Percentiles rank a stretch among this genome's conserved stretches.
Evolutionary conservation across 2,113 vertebrate genomes (phyloP).

Genomic region (Sturnus vulgaris): DNA sequence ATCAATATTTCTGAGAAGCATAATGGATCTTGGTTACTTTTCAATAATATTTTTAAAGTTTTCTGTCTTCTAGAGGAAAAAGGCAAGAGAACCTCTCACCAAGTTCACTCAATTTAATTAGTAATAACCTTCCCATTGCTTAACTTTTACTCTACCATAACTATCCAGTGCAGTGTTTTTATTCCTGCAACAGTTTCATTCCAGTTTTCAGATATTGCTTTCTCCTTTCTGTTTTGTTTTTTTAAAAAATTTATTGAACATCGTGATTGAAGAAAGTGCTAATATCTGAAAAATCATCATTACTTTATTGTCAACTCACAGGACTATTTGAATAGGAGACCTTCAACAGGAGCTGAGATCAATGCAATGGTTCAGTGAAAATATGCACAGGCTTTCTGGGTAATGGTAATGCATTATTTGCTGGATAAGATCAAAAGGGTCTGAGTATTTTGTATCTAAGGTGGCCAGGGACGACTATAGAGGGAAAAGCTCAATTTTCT

Average conservation of each 20-base stretch:
- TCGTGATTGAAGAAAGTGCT: neutral
- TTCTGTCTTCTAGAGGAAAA: neutral
- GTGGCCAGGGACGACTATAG: neutral
- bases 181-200: neutral
- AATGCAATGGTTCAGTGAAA: neutral
- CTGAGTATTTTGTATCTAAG: neutral
- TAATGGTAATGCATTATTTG: neutral
- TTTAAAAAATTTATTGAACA: neutral
- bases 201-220: neutral
- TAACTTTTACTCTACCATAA: neutral
- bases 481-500: neutral
- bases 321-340: neutral
- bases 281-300: neutral
- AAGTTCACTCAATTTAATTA: neutral
- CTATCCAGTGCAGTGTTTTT: neutral
- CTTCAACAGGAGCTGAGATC: neutral
- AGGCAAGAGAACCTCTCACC: neutral
- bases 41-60: neutral
- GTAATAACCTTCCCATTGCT: neutral
- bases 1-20: neutral
- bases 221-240: neutral
- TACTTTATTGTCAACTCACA: neutral
- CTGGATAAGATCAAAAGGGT: neutral
- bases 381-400: neutral
- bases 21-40: neutral